Conservation (phyloP, 2,888 invertebrate species). For the Agrochola circellaris region DNA sequence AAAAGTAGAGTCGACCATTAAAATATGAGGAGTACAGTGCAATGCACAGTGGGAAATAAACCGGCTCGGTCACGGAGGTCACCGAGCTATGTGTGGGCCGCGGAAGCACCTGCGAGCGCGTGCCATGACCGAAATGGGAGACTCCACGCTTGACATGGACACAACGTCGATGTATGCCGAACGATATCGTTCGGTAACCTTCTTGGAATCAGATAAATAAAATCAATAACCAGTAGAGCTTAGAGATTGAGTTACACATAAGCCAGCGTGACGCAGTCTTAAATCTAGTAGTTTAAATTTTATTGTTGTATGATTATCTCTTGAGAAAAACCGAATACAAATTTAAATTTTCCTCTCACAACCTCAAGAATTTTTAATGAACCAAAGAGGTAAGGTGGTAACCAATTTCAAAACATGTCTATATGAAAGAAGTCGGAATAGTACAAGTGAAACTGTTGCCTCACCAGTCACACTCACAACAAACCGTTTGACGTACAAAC, state of each 20-base stretch:
- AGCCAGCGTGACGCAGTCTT: slow-evolving; percentile 11
- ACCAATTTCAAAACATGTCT: slow-evolving; percentile 32
- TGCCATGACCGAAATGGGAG: slow-evolving; percentile 71
- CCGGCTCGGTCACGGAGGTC: slow-evolving; percentile 72
- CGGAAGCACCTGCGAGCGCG: slow-evolving; percentile 81
- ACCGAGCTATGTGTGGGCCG: slow-evolving; percentile 68
- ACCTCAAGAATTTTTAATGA: slow-evolving; percentile 5
- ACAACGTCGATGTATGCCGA: slow-evolving; percentile 16
- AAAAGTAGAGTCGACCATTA: slow-evolving; percentile 27
- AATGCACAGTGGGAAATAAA: slow-evolving; percentile 59
- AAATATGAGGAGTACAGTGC: slow-evolving; percentile 36
- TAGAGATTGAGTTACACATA: slow-evolving; percentile 21
- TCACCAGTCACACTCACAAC: slow-evolving; percentile 50
- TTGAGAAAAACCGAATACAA: background rate
- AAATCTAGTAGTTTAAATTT: slow-evolving; percentile 8
- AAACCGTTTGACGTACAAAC: slow-evolving; percentile 62
- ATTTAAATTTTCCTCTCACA: background rate
- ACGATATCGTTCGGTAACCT: slow-evolving; percentile 52
- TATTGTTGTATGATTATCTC: slow-evolving; percentile 15
- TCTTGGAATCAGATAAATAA: slow-evolving; percentile 38
- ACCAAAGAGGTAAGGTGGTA: background rate
- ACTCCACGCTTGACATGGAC: slow-evolving; percentile 31
- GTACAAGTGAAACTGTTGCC: slow-evolving; percentile 46
- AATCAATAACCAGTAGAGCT: slow-evolving; percentile 37
- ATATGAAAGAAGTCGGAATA: slow-evolving; percentile 37